A percentile compares a stretch with the other conserved stretches of the same genome.
phyloP scores from a whole-genome alignment of 2,888 invertebrate genomes.

The Machimus rusticus region DNA sequence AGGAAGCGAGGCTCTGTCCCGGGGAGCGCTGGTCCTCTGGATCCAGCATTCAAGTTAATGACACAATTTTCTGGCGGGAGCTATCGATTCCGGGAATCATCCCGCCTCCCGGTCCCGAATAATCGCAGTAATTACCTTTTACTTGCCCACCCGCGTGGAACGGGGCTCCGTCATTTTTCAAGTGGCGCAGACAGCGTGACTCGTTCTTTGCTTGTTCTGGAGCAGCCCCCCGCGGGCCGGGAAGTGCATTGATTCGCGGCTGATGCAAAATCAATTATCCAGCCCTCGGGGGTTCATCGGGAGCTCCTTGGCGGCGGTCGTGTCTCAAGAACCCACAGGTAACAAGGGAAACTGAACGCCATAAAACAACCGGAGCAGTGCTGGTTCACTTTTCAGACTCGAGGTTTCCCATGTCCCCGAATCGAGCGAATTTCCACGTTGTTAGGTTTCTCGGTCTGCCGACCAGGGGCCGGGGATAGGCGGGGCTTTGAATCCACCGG shows the following conservation, averaged over 20 bases:
- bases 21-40: neutral
- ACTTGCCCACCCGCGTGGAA: neutral
- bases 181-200: neutral
- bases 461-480: neutral
- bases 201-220: neutral
- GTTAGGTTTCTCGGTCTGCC: neutral
- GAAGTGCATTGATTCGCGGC: neutral
- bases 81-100: neutral
- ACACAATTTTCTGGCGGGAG: conserved; percentile 12
- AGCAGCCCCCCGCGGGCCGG: neutral
- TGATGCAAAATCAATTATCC: conserved; percentile 16
- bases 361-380: neutral
- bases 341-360: neutral
- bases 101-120: neutral
- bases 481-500: neutral
- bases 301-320: neutral
- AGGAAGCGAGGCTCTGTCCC: neutral
- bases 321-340: neutral
- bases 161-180: conserved; percentile 1
- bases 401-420: neutral
- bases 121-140: conserved; percentile 15
- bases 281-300: neutral
- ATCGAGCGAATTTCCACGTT: neutral
- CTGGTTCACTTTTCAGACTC: neutral
- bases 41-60: conserved; percentile 5